Base-by-base conservation (phyloP, 2,888 invertebrate species). In the Beris chalybata region DNA sequence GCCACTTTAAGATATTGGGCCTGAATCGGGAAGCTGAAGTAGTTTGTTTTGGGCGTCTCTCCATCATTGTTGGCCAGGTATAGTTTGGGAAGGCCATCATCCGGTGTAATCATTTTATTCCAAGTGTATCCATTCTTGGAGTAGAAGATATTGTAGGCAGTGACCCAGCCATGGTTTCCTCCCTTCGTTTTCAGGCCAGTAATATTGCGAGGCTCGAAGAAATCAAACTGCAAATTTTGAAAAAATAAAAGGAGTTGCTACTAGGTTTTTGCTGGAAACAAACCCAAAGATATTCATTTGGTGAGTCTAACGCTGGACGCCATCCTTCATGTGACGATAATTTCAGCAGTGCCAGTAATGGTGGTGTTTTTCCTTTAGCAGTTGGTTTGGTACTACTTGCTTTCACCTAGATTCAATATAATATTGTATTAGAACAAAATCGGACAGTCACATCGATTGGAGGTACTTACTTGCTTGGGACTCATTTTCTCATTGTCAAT, bases 171-270 rank as follows among this genome's bases (percentile, higher is more conserved):
- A 52, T 84, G 82, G 0, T 85, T 81, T 0, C 89, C 88, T 12
- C 89, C 90, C 76, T 89, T 89, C 0, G 90, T 92, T 59, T 85
- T 84, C 53, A 95, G 78, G 32, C 93, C 94, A 0, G 93, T 92
- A 47, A 95, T 79, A 74, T 89, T 89, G 55, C 91, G 86, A 0
- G 88, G 86, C 22, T 87, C 88, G 56, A 88, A 80, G 78, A 94
- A 92, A 79, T 94, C 89, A 76, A 93, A 89, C 87, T 74, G 30
- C 2, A 65, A 70, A 43, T 30, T 53, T 9, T 50, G 65, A 45
- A 55, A n/a, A 54, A 45, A 44, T 54, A 48, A 48, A 48, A 13
- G 2, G 44, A 44, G 44, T n/a, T 15, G 13, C 12, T n/a, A 11
- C n/a, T 12, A 3, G 6, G 6, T 11, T 48, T 15, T 12, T 15